phyloP scores from a whole-genome alignment of 2,797 vertebrate genomes.

The Oreortyx pictus region DNA sequence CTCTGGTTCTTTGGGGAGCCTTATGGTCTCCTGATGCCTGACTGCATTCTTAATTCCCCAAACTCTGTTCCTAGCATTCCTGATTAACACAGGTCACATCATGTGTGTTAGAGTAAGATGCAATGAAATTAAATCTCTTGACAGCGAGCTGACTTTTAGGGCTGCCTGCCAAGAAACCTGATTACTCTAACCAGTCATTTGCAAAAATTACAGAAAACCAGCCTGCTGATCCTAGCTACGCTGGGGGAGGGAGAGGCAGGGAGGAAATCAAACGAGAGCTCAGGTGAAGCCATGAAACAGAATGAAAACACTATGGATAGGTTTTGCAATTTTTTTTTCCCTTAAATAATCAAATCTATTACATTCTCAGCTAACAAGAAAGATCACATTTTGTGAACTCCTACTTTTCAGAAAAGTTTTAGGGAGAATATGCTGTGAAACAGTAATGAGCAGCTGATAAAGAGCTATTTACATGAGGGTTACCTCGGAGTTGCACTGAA shows the following conservation, averaged over 20 bases:
- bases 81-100: conserved; percentile 18
- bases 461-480: background rate
- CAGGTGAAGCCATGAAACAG: background rate
- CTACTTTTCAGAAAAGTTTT: background rate
- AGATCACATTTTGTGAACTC: background rate
- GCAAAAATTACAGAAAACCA: conserved; percentile 3
- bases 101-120: background rate
- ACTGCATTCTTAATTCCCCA: background rate
- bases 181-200: conserved; percentile 31
- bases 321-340: background rate
- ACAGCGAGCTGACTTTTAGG: conserved; percentile 30
- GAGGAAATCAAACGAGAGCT: background rate
- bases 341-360: background rate
- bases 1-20: background rate
- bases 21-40: background rate
- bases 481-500: background rate
- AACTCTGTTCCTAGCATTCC: background rate
- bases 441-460: background rate
- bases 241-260: background rate
- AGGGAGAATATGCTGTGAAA: background rate
- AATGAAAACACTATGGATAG: background rate
- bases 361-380: background rate
- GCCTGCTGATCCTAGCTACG: background rate
- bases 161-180: conserved; percentile 40
- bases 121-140: conserved; percentile 10